Base-by-base conservation (phyloP, 2,113 vertebrate genomes). In the Cromileptes altivelis region DNA sequence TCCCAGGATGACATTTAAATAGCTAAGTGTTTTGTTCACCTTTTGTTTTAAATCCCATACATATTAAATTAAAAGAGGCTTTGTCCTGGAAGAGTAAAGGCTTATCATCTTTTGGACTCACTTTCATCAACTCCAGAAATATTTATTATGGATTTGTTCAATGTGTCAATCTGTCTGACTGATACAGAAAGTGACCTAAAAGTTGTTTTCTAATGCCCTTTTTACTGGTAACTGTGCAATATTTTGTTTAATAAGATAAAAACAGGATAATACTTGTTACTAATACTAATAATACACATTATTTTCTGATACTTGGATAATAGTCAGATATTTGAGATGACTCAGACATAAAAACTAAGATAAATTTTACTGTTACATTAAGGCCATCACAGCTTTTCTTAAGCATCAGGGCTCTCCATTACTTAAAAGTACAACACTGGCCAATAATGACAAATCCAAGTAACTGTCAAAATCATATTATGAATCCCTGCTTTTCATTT, bases 1-100 rank as follows among this genome's bases (percentile, higher is more conserved):
- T 77, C 7, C 37, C 12, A 17, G 18, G 40, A 58, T 64, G 37
- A 62, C 50, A 62, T 82, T 82, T 70, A 21, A 71, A 50, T 62
- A 56, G 33, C 30, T 4, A 30, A 40, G 13, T 9, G 40, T 30
- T 64, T 75, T 47, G n/a, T 37, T 42, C n/a, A 64, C 45, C 19
- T 17, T 8, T 64, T 55, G 14, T 52, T 33, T 37, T 14, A 52
- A 40, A 2, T 58, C 23, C 56, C 12, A 49, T 75, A 19, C 18
- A 30, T 69, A 49, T 55, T 25, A 8, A 30, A 45, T 17, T 40
- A 40, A 47, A 30, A 15, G 0, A 15, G 23, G 21, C 9, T 23
- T 13, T 6, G 13, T 67, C 4, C 14, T 25, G 37, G 25, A 53
- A 19, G 33, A 56, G 14, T 52, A 57, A 72, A 68, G 19, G 53